These are phyloP conservation scores for Drymodes brunneopygia DNA, from an alignment of 2,113 vertebrate species.

Conservation along the genomic window DNA sequence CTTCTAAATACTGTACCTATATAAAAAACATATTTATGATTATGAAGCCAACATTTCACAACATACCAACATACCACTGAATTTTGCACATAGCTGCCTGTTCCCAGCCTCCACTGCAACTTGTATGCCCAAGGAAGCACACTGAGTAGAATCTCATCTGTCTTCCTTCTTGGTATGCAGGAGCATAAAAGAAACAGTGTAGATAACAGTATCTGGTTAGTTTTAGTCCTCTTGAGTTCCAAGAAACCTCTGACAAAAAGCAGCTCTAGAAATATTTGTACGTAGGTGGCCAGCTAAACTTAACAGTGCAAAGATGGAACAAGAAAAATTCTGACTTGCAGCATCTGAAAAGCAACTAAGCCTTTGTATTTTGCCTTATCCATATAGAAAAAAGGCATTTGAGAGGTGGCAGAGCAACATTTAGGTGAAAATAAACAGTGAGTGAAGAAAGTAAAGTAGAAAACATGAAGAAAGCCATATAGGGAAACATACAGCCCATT, in stretches of 20 bases:
- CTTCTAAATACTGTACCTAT: background rate
- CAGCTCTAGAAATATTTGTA: background rate
- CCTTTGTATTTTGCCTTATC: background rate
- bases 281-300: background rate
- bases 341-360: background rate
- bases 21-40: background rate
- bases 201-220: background rate
- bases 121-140: background rate
- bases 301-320: background rate
- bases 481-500: background rate
- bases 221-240: background rate
- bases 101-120: background rate
- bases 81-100: background rate
- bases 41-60: background rate
- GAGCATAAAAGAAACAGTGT: background rate
- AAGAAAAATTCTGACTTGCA: background rate
- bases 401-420: background rate
- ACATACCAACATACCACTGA: background rate
- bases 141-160: background rate
- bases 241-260: background rate
- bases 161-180: background rate
- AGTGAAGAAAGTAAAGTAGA: background rate
- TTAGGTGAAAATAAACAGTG: background rate
- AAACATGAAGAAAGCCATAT: background rate
- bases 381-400: background rate